phyloP scores from a whole-genome alignment of 2,797 vertebrate species.

The Hozukius guyotensis region DNA sequence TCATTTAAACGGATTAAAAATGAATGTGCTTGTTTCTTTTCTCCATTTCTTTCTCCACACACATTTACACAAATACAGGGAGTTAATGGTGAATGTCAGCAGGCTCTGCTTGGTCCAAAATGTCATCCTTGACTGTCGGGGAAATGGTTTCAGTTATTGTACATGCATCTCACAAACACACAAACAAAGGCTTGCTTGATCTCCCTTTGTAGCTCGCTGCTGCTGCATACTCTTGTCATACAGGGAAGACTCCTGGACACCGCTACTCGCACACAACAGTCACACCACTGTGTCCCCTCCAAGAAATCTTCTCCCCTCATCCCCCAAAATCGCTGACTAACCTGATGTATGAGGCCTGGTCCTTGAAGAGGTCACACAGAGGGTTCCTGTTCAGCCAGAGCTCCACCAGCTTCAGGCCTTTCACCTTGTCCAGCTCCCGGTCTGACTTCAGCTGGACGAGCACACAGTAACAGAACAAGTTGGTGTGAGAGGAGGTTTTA shows the following conservation, averaged over 20 bases:
- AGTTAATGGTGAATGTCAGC: neutral
- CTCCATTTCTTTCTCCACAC: neutral
- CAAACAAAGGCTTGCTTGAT: neutral
- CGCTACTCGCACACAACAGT: neutral
- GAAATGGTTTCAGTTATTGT: constrained; percentile 8
- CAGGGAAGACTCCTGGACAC: neutral
- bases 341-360: constrained; percentile 92
- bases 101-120: constrained; percentile 4
- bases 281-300: constrained; percentile 1
- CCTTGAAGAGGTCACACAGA: constrained; percentile 87
- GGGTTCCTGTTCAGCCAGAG: constrained; percentile 91
- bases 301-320: constrained; percentile 6
- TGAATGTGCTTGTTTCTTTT: neutral
- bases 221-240: neutral
- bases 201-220: neutral
- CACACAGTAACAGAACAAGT: neutral
- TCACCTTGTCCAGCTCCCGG: constrained; percentile 90
- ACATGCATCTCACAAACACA: neutral
- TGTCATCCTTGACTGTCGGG: neutral
- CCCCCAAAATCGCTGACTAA: constrained; percentile 68
- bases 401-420: constrained; percentile 90
- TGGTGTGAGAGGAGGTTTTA: neutral
- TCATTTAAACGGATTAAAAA: neutral
- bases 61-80: neutral
- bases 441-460: constrained; percentile 86